Evolutionary conservation across 1,140 invertebrate genomes (phyloP).

Genomic region (Drosophila nebulosa): DNA sequence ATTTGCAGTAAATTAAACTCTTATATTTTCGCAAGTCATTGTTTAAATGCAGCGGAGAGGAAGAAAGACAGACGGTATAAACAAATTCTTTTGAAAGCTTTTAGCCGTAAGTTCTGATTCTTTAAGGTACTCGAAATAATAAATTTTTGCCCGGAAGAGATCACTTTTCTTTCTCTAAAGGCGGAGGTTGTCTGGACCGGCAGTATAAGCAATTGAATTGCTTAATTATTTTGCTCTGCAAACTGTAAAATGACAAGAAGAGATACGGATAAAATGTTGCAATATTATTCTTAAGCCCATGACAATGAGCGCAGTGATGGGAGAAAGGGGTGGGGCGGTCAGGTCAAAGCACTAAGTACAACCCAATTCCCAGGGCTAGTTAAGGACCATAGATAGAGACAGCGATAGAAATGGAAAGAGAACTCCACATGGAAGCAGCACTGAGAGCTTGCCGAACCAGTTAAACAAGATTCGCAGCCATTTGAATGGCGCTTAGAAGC

Average conservation of each 20-base stretch:
- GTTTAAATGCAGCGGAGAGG: too few relatives aligned
- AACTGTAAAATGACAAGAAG: not conserved
- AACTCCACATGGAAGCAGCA: too few relatives aligned
- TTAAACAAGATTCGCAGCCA: conserved; percentile 31
- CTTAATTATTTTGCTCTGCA: conserved; percentile 22
- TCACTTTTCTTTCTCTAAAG: too few relatives aligned
- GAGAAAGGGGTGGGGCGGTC: not conserved
- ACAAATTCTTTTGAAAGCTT: too few relatives aligned
- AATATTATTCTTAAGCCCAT: conserved; percentile 7
- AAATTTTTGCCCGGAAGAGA: too few relatives aligned
- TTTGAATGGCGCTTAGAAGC: conserved; percentile 44
- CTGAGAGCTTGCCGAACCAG: conserved; percentile 29
- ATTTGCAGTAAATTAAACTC: too few relatives aligned
- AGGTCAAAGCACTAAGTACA: conserved; percentile 13
- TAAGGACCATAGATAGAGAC: conserved; percentile 4
- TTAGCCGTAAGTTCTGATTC: too few relatives aligned
- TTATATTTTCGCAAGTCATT: too few relatives aligned
- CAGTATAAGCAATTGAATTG: conserved; percentile 18
- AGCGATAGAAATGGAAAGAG: not conserved
- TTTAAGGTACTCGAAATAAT: too few relatives aligned
- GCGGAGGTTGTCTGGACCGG: not conserved
- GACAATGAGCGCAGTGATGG: not conserved
- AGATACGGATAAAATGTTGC: conserved; percentile 10
- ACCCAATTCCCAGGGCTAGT: conserved; percentile 33
- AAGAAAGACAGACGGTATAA: too few relatives aligned